A percentile compares a stretch with the other conserved stretches of the same genome.
phyloP scores from a whole-genome alignment of 2,113 vertebrate genomes.

The Upupa epops region DNA sequence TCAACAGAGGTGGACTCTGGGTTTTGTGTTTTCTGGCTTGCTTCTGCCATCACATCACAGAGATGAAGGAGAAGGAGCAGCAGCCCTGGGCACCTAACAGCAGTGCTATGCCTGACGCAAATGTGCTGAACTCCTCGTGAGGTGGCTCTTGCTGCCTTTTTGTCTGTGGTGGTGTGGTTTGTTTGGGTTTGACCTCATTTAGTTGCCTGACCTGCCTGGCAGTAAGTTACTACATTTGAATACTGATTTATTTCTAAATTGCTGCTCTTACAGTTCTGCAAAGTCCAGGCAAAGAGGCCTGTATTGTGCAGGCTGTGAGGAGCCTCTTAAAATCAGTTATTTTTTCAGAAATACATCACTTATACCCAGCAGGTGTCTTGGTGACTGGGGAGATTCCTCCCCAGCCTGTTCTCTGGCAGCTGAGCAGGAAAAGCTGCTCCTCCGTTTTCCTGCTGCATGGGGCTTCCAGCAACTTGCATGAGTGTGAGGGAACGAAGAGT shows the following conservation, averaged over 20 bases:
- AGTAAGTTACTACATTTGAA: not conserved
- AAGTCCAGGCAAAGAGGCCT: not conserved
- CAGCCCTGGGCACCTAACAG: not conserved
- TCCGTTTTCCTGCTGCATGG: not conserved
- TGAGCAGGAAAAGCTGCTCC: not conserved
- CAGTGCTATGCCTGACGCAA: not conserved
- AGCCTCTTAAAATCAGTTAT: not conserved
- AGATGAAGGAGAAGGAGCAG: not conserved
- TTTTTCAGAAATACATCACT: not conserved
- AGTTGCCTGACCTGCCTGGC: not conserved
- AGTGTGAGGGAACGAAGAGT: not conserved
- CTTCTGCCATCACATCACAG: not conserved
- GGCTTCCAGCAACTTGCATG: not conserved
- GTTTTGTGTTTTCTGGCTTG: not conserved
- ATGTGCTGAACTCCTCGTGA: not conserved
- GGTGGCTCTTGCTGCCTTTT: not conserved
- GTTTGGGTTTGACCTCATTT: not conserved
- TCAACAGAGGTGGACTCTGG: not conserved
- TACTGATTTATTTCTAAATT: not conserved
- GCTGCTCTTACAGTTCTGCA: rapidly evolving
- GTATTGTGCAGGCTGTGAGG: not conserved
- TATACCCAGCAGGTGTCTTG: too few species aligned
- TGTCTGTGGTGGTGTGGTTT: not conserved
- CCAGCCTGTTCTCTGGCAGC: not conserved
- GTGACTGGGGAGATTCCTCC: not conserved